Evolutionary conservation across 2,797 vertebrate species (phyloP), one percentile per base, ranked within the genome.

Genomic region (Liasis olivaceus): DNA sequence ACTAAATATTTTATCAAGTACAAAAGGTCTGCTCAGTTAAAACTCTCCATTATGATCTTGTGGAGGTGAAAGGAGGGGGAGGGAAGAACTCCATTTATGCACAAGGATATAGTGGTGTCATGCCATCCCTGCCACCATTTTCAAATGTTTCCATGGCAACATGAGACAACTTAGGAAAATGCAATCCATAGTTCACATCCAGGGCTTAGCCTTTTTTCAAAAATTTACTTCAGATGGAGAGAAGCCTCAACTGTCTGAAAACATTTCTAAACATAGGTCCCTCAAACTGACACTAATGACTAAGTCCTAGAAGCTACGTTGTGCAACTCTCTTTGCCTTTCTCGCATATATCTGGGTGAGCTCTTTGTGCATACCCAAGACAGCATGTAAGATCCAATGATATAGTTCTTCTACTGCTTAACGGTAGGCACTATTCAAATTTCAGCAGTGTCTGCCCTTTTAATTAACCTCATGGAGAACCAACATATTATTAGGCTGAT

Each of bases 81-180:
- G 87, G 94, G 90, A 85, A 90, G 92, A 22, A 17, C 93, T 91
- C 92, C 93, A 89, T 92, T 96, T 94, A 91, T 20, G 91, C n/a
- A 94, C 63, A 91, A 85, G 89, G 93, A 94, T 0, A 59, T 90
- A 92, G 92, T 89, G 24, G 93, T 95, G 91, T 93, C 93, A 95
- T 93, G 90, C 26, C 93, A 95, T 89, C 90, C 36, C 17, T 87
- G 77, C 88, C 95, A 94, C 92, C 94, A 94, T 95, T 94, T 95
- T 94, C 88, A 95, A 96, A 89, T 3, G 93, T 96, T 96, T 51
- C 95, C 95, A 94, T 95, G 94, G 94, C 95, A 96, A 96, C 95
- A 15, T 15, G 58, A 59, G 94, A 94, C 88, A 94, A 93, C 94
- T 96, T 93, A 0, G 90, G 59, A 31, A 31, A 91, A 90, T 0